phyloP scores from a whole-genome alignment of 2,113 vertebrate species.

The Dolichotis patagonum region DNA sequence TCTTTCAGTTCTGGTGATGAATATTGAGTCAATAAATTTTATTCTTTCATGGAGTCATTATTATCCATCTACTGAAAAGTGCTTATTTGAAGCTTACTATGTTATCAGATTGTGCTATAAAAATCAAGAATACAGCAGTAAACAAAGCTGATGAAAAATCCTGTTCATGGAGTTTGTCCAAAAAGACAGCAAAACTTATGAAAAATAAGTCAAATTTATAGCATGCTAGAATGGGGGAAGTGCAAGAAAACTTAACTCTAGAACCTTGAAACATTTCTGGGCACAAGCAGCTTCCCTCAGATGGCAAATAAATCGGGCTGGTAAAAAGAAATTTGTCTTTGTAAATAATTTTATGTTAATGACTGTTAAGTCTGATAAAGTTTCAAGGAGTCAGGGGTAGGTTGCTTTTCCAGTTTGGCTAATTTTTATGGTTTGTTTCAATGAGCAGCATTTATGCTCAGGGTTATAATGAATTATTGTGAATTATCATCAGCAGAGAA shows the following conservation, averaged over 20 bases:
- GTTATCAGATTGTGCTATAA: background rate
- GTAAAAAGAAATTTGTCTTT: background rate
- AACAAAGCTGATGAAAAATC: slow-evolving; percentile 11
- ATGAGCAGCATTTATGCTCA: background rate
- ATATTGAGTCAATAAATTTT: background rate
- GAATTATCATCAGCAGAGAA: background rate
- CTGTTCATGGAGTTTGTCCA: background rate
- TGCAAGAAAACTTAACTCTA: background rate
- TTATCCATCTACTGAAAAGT: background rate
- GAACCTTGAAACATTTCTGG: background rate
- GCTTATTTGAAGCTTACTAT: background rate
- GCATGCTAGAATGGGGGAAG: background rate
- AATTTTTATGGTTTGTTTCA: background rate
- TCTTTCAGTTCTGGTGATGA: background rate
- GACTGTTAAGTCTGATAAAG: background rate
- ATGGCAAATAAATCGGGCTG: background rate
- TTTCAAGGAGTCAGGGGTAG: background rate
- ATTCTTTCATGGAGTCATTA: background rate
- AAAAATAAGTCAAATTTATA: background rate
- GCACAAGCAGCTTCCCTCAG: background rate
- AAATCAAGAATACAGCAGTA: background rate
- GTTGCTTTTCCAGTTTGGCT: background rate
- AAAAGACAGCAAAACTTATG: background rate
- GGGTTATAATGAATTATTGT: background rate
- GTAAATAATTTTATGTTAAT: background rate